Evolutionary conservation across 2,888 invertebrate species (phyloP).

Genomic region (Idaea biselata): DNA sequence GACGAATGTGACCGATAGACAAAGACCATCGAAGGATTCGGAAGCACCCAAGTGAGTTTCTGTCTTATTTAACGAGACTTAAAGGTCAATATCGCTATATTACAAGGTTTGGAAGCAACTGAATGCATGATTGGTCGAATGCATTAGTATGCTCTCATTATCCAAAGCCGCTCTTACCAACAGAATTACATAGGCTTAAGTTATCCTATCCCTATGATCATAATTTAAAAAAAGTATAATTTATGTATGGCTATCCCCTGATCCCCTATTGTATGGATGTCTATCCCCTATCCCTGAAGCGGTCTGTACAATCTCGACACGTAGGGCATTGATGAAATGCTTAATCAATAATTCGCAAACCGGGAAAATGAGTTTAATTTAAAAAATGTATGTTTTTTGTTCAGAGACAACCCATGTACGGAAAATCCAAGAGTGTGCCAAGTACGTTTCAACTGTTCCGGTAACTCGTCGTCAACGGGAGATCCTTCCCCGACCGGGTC

Average conservation of each 20-base stretch:
- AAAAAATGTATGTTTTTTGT: neutral
- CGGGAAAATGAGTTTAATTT: no score
- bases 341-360: no score
- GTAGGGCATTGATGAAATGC: no score
- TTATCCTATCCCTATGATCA: no score
- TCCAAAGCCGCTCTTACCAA: no score
- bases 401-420: constrained; percentile 44
- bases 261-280: no score
- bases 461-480: neutral
- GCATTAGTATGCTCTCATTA: no score
- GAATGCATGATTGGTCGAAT: neutral
- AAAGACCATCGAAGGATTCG: constrained; percentile 40
- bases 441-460: constrained; percentile 51
- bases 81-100: neutral
- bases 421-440: constrained; percentile 40
- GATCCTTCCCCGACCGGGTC: constrained; percentile 54
- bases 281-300: no score
- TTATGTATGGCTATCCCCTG: no score
- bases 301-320: no score
- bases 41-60: constrained; percentile 39
- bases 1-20: constrained; percentile 36
- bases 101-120: neutral
- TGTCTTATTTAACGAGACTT: neutral
- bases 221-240: no score
- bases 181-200: no score